A percentile compares a stretch with the other conserved stretches of the same genome.
Evolutionary conservation across 2,113 vertebrate genomes (phyloP).

Genomic region (Zapus hudsonius): DNA sequence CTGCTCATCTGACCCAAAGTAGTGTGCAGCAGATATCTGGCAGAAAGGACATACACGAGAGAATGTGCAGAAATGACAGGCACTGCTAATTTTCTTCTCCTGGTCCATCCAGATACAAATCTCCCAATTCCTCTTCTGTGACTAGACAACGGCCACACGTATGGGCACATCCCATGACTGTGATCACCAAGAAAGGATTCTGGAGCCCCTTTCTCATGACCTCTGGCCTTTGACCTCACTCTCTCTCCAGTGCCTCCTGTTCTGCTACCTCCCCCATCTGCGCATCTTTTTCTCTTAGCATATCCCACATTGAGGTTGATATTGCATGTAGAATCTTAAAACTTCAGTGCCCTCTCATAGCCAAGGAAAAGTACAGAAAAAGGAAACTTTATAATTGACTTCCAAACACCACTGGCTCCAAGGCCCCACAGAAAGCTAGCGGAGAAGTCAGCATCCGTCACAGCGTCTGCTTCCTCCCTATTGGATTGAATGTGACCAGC

Average conservation of each 20-base stretch:
- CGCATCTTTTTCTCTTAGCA: too few species aligned
- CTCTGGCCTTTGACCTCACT: not conserved
- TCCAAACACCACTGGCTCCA: not conserved
- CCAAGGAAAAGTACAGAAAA: not conserved
- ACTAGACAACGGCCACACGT: not conserved
- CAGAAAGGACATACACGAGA: not conserved
- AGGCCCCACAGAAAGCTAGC: too few species aligned
- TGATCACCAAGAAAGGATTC: not conserved
- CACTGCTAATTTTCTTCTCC: not conserved
- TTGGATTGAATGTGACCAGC: too few species aligned
- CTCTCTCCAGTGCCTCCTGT: not conserved
- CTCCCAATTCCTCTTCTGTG: not conserved
- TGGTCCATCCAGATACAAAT: not conserved
- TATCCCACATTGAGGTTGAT: not conserved
- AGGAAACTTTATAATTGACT: not conserved
- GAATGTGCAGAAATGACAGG: not conserved
- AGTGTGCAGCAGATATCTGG: not conserved
- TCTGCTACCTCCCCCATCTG: not conserved
- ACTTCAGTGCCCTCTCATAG: not conserved
- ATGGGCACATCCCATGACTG: not conserved
- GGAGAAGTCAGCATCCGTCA: too few species aligned
- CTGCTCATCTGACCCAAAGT: not conserved
- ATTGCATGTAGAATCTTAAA: not conserved
- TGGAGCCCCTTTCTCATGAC: not conserved
- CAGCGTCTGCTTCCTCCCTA: too few species aligned